phyloP scores from a whole-genome alignment of 53 echinoderm and acorn worm species.

The Astropecten irregularis region DNA sequence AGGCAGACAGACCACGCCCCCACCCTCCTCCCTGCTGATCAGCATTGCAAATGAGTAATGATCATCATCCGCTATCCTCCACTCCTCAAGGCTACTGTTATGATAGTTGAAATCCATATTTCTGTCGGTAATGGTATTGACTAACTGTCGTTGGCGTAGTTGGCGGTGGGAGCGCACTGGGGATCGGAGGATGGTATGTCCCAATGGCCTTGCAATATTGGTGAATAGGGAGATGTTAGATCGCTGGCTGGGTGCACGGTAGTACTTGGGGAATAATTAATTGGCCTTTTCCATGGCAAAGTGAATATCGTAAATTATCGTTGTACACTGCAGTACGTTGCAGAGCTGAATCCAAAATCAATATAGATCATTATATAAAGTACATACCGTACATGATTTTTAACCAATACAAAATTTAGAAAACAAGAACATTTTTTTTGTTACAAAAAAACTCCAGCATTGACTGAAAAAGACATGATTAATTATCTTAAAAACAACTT shows the following conservation, averaged over 20 bases:
- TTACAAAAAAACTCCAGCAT: no score
- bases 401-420: no score
- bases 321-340: no score
- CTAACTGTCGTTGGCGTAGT: neutral
- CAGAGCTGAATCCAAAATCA: conserved; percentile 27
- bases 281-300: conserved; percentile 9
- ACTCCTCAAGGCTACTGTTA: conserved; percentile 25
- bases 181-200: no score
- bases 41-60: neutral
- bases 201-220: no score
- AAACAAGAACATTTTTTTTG: no score
- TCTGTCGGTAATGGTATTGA: conserved; percentile 59
- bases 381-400: neutral
- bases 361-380: conserved; percentile 11
- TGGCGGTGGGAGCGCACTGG: neutral
- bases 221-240: no score
- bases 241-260: no score
- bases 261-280: conserved; percentile 41
- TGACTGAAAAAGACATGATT: no score
- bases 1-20: neutral
- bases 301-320: conserved; percentile 34
- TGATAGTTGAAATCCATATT: conserved; percentile 57
- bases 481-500: no score
- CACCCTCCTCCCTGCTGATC: neutral
- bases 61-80: neutral